Conservation (phyloP, 2,888 invertebrate species). For the Ophion ventricosus region DNA sequence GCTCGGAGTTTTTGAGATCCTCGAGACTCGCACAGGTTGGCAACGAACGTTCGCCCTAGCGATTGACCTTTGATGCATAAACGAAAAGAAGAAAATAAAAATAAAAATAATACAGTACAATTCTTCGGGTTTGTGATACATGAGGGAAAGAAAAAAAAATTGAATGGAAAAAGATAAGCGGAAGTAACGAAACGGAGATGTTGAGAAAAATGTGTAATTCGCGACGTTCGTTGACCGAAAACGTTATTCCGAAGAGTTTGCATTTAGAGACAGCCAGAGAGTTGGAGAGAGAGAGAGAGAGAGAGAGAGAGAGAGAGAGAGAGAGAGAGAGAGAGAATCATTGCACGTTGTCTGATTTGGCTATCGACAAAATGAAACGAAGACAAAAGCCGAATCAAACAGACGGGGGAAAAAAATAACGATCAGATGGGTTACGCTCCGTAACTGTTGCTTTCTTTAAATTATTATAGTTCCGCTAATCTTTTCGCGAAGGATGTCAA, state of each 20-base stretch:
- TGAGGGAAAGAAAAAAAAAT: neutral
- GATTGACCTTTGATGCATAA: neutral
- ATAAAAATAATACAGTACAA: neutral
- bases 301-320: neutral
- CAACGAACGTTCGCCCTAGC: neutral
- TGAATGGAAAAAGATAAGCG: neutral
- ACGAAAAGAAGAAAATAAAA: neutral
- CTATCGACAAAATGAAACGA: neutral
- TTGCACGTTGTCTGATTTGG: constrained; percentile 1
- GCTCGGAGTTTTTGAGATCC: neutral
- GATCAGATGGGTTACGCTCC: constrained; percentile 31
- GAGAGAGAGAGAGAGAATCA: neutral
- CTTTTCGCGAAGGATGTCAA: neutral
- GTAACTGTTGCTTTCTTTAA: constrained; percentile 54
- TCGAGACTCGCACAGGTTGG: too few species aligned
- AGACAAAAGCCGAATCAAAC: neutral
- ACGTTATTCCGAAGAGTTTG: neutral
- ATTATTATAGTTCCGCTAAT: constrained; percentile 50
- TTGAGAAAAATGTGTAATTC: neutral
- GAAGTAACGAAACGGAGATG: neutral
- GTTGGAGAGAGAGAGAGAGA: neutral
- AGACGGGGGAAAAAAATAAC: constrained; percentile 19
- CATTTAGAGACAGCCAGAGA: neutral
- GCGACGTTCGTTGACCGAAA: too few species aligned
- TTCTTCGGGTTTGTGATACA: neutral